These are phyloP conservation scores for Lasioglossum figueresi DNA, from an alignment of 2,888 invertebrate genomes.

Conservation along the genomic window DNA sequence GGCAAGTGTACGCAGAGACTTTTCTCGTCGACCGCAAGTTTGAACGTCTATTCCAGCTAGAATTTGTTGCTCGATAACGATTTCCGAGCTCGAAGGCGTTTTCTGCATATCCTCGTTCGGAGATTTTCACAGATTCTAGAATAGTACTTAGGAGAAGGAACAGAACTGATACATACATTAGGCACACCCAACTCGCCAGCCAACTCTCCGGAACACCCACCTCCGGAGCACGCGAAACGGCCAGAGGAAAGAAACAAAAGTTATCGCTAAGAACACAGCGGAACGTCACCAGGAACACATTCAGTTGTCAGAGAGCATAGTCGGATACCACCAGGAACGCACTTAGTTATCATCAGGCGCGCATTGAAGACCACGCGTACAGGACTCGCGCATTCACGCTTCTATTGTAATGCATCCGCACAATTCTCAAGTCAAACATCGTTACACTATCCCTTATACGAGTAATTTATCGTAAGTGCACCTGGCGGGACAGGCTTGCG, in stretches of 20 bases:
- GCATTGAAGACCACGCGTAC: conserved; percentile 19
- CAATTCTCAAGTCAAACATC: conserved; percentile 32
- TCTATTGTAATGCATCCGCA: conserved; percentile 25
- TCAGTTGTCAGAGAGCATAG: conserved; percentile 7
- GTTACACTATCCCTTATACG: conserved; percentile 19
- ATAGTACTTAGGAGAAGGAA: not conserved
- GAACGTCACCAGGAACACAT: conserved; percentile 23
- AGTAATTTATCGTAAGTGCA: conserved; percentile 39
- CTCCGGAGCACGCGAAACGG: conserved; percentile 2
- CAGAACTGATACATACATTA: conserved; percentile 27
- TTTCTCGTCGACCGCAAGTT: not conserved
- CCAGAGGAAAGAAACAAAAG: conserved; percentile 18
- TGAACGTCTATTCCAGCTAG: not conserved
- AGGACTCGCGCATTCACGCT: conserved; percentile 12
- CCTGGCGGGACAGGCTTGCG: not conserved
- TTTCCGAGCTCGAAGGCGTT: not conserved
- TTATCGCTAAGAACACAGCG: conserved; percentile 35
- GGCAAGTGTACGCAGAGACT: not conserved
- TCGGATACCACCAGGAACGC: conserved; percentile 26
- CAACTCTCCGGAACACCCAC: conserved; percentile 26
- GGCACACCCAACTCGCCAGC: conserved; percentile 28
- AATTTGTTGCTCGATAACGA: not conserved
- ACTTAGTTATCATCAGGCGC: conserved; percentile 33
- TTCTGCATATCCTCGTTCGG: not conserved
- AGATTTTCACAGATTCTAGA: not conserved